These are phyloP conservation scores for Pollenia angustigena DNA, from an alignment of 2,888 invertebrate genomes.

Conservation along the genomic window DNA sequence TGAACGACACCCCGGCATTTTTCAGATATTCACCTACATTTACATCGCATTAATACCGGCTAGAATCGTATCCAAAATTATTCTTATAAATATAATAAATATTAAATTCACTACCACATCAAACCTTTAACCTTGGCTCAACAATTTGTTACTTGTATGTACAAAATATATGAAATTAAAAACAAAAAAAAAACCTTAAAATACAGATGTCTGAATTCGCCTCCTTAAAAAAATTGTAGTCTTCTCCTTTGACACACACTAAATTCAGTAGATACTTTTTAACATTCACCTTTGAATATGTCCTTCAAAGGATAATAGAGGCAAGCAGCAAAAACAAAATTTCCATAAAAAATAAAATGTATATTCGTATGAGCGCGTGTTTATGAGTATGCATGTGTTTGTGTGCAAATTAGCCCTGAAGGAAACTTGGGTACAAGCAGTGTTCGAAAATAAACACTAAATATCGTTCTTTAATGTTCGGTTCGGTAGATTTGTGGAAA, in stretches of 20 bases:
- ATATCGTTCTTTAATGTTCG: too few species aligned
- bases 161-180: not conserved
- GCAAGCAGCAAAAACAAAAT: constrained; percentile 6
- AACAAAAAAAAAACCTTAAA: not conserved
- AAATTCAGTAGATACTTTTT: constrained; percentile 33
- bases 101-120: constrained; percentile 4
- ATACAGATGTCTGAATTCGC: constrained; percentile 21
- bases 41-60: too few species aligned
- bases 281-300: constrained; percentile 66
- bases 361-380: too few species aligned
- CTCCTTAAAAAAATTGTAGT: not conserved
- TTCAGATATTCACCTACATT: too few species aligned
- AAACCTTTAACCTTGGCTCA: not conserved
- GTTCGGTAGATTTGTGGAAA: too few species aligned
- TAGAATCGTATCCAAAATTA: too few species aligned
- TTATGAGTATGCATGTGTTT: not conserved
- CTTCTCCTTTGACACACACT: constrained; percentile 53
- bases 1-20: too few species aligned
- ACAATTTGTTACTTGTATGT: not conserved
- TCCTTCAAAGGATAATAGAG: constrained; percentile 53
- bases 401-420: not conserved
- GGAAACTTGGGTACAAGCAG: too few species aligned
- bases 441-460: too few species aligned
- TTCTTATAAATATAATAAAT: too few species aligned
- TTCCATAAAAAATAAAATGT: constrained; percentile 7